A percentile compares a stretch with the other conserved stretches of the same genome.
Evolutionary conservation across 2,888 invertebrate species (phyloP).

Genomic region (Mythimna lalbum): DNA sequence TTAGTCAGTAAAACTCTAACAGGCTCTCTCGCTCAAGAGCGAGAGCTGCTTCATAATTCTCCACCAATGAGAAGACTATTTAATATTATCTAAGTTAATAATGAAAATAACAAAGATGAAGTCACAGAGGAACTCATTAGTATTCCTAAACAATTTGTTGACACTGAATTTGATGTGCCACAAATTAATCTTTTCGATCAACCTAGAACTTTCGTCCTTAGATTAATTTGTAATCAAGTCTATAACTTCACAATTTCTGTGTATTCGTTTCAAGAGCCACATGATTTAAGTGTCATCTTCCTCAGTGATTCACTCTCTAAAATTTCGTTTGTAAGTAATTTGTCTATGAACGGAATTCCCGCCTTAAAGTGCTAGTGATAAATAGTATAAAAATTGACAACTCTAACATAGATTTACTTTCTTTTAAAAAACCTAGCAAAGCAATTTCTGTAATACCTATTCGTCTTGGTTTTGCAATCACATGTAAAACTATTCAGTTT

Average conservation of each 20-base stretch:
- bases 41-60: too few relatives aligned
- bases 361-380: background rate
- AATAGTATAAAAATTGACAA: slow-evolving; percentile 22
- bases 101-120: too few relatives aligned
- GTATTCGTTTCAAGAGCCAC: slow-evolving; percentile 36
- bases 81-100: too few relatives aligned
- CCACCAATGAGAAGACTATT: too few relatives aligned
- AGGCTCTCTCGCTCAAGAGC: too few relatives aligned
- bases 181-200: too few relatives aligned
- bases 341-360: slow-evolving; percentile 20
- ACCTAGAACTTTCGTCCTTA: too few relatives aligned
- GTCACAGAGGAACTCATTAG: background rate
- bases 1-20: background rate
- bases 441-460: background rate
- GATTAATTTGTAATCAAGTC: slow-evolving; percentile 3
- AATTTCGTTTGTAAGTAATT: slow-evolving; percentile 25
- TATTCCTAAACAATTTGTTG: background rate
- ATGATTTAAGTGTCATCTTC: slow-evolving; percentile 35
- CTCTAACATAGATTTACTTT: slow-evolving; percentile 8
- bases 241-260: slow-evolving; percentile 3
- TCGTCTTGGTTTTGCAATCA: slow-evolving; percentile 21
- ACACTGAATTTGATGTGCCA: background rate
- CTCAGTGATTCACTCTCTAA: slow-evolving; percentile 28
- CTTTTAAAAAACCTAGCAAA: slow-evolving; percentile 1
- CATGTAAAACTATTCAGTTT: slow-evolving; percentile 22